These are phyloP conservation scores for Myiothlypis chrysogaster DNA, from an alignment of 2,797 vertebrate genomes.

Conservation along the genomic window DNA sequence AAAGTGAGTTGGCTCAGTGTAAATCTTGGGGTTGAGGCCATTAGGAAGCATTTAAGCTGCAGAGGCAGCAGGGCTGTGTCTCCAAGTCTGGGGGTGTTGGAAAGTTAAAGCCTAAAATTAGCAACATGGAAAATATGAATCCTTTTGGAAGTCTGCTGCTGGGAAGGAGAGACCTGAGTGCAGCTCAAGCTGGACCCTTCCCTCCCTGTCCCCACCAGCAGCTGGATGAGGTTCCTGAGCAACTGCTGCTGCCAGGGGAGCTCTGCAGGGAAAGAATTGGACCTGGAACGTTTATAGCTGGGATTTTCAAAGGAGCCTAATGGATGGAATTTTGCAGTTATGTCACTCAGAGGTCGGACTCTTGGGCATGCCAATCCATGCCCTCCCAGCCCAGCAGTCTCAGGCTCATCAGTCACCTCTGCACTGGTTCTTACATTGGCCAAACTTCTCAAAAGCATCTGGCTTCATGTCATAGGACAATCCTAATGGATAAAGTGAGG, in stretches of 20 bases:
- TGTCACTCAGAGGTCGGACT: neutral
- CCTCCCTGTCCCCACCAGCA: neutral
- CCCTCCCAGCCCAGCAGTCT: neutral
- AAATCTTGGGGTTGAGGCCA: conserved; percentile 53
- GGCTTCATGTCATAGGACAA: neutral
- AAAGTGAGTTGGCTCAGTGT: conserved; percentile 29
- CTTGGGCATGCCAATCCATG: neutral
- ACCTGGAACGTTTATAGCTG: neutral
- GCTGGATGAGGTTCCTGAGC: neutral
- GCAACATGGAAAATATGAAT: neutral
- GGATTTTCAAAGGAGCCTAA: neutral
- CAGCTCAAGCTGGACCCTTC: accelerated
- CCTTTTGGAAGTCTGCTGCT: neutral
- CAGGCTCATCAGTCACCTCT: neutral
- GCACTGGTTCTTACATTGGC: neutral
- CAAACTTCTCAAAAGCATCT: neutral
- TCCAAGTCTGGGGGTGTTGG: neutral
- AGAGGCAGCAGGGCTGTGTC: neutral
- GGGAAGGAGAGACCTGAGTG: neutral
- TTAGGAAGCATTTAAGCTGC: conserved; percentile 43
- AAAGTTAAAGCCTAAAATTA: conserved; percentile 5
- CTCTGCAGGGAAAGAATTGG: neutral
- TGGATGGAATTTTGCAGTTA: neutral
- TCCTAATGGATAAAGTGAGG: neutral
- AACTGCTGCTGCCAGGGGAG: neutral